A percentile compares a stretch with the other conserved stretches of the same genome.
These are phyloP conservation scores for Coenobita brevimanus DNA, from an alignment of 1,140 invertebrate genomes.

Conservation along the genomic window DNA sequence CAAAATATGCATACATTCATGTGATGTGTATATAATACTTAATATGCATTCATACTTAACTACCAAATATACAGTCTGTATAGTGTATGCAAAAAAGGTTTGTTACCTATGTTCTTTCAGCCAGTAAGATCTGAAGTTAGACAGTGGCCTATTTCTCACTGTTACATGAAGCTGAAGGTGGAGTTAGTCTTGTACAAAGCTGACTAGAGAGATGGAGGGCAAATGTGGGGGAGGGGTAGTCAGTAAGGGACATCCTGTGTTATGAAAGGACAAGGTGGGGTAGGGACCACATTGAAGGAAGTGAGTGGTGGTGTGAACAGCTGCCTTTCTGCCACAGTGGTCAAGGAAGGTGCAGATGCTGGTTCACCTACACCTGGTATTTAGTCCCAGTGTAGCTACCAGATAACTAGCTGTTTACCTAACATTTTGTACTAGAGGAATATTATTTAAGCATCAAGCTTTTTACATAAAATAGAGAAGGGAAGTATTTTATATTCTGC, in stretches of 20 bases:
- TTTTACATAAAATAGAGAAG: slow-evolving; percentile 63
- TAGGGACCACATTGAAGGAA: no score
- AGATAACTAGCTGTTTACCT: slow-evolving; percentile 48
- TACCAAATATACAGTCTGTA: not conserved
- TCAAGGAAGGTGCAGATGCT: slow-evolving; percentile 49
- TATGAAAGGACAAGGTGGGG: no score
- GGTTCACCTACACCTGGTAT: slow-evolving; percentile 51
- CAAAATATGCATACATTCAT: not conserved
- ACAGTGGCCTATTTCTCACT: not conserved
- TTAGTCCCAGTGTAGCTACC: slow-evolving; percentile 50
- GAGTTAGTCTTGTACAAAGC: slow-evolving; percentile 4
- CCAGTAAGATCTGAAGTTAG: slow-evolving; percentile 34
- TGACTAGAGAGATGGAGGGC: no score
- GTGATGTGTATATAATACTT: not conserved
- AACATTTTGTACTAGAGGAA: slow-evolving; percentile 64
- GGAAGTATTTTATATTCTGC: slow-evolving; percentile 65
- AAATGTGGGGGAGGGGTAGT: no score
- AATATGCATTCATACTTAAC: not conserved
- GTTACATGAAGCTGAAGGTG: slow-evolving; percentile 30
- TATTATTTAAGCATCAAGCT: slow-evolving; percentile 63
- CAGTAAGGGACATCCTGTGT: no score
- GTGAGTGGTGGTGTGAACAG: no score
- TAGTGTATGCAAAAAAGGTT: not conserved
- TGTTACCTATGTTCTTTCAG: slow-evolving; percentile 55
- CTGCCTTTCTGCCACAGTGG: slow-evolving; percentile 58